Base-by-base conservation (phyloP, 35 echinoderm and acorn worm species). In the Ophiothrix spiculata region DNA sequence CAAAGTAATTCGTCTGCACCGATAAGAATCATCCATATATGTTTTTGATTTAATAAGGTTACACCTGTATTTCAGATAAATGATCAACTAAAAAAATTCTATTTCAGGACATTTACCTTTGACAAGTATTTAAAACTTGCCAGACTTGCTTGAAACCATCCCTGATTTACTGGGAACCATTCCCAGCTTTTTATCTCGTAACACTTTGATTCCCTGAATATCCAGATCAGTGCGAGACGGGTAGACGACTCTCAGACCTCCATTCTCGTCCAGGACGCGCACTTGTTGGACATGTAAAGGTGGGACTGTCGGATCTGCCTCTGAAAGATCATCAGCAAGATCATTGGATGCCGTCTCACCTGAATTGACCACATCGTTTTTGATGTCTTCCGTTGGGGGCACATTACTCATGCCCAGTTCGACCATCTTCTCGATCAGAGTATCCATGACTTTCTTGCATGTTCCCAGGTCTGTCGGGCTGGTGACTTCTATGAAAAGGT, bases 361-460 rank as follows among this genome's bases (percentile, higher is more conserved):
- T 32, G 85, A 73, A 77, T 38, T 56, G 29, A 63, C 74, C 15
- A 34, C 42, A 17, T 64, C 39, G 37, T 36, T 87, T 69, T 38
- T 29, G 46, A 21, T 34, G 1, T 32, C 32, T 25, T 46, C 41
- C 75, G 33, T 81, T 78, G 16, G 34, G 0, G 39, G 42, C 73
- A 42, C 37, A 37, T 45, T 84, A 39, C 14, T 76, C 73, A 76
- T 60, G 10, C 23, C 39, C 80, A 97, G 79, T 56, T 88, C 88
- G 25, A 92, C 73, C 86, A 91, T 97, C 73, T 92, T 82, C 23
- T 73, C 39, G 31, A 97, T 38, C 36, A 97, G 80, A 4, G 91
- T 80, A 63, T 97, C 90, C 81, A 97, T 64, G 33, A 97, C 94
- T 49, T 88, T 88, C 87, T 97, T 97, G 74, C 94, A 97, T 36